These are phyloP conservation scores for Fulmarus glacialis DNA, from an alignment of 2,113 vertebrate species.

Conservation along the genomic window DNA sequence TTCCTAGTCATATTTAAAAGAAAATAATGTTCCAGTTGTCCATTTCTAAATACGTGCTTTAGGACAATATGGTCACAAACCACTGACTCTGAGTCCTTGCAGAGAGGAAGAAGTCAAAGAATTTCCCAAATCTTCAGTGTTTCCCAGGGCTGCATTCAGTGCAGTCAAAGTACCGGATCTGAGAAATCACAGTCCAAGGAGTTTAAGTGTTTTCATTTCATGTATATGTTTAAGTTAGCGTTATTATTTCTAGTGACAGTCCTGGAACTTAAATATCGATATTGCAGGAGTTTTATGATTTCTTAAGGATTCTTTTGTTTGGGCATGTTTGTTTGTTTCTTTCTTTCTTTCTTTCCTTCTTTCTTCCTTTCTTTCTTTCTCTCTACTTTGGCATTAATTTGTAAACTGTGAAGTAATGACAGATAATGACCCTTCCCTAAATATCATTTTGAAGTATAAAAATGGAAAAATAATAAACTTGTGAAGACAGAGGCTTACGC, in stretches of 20 bases:
- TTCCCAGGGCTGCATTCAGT: neutral
- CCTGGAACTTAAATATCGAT: neutral
- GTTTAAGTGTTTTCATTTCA: neutral
- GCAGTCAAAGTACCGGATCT: neutral
- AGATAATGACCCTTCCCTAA: neutral
- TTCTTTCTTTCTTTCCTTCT: neutral
- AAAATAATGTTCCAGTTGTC: neutral
- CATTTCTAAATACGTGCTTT: neutral
- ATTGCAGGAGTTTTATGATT: neutral
- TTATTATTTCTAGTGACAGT: neutral
- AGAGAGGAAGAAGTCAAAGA: neutral
- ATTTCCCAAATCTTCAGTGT: neutral
- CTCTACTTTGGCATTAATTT: neutral
- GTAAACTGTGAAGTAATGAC: neutral
- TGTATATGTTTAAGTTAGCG: neutral
- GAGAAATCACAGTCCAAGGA: neutral
- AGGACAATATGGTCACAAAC: neutral
- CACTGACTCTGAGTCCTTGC: neutral
- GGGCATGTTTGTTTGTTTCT: too few species aligned
- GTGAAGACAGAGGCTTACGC: neutral
- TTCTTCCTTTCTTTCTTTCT: neutral
- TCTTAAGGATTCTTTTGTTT: neutral
- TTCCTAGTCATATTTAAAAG: neutral
- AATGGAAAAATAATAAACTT: neutral
- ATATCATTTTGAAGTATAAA: neutral